Base-by-base conservation (phyloP, 2,113 vertebrate species). In the Eretmochelys imbricata region DNA sequence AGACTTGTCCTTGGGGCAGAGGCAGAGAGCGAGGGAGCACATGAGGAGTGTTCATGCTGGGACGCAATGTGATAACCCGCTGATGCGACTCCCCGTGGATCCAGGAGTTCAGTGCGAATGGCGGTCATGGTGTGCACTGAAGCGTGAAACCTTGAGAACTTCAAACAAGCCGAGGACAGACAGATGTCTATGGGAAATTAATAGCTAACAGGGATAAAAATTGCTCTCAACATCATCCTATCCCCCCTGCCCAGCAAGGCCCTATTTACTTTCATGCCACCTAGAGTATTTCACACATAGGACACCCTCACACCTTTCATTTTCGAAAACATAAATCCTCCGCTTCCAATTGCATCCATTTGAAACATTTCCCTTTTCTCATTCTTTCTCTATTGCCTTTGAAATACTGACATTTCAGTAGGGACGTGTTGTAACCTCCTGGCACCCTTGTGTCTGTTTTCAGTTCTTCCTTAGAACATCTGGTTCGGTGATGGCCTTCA, bases 101-200 rank as follows among this genome's bases (percentile, higher is more conserved):
- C 84, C 96, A 2, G 5, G 94, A 79, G 98, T 97, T 95, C 88
- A 94, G 97, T 96, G 98, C 91, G 17, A 94, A 94, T 42, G 96
- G 98, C 94, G 95, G 94, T 53, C 94, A 0, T 46, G 89, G 88
- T 51, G 96, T 1, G 85, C 98, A 98, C 98, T 98, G 98, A 98
- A 98, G 98, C 97, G 87, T 80, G 96, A 91, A 97, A 97, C 97
- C 97, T 97, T 92, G 96, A 97, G 96, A 97, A 80, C 98, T 98
- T 98, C 98, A 98, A 98, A 98, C 82, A 75, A 97, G 97, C 96
- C 78, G 95, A 97, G 98, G 97, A 98, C 96, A 90, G 97, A 97
- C 89, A 53, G 97, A 97, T 97, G 98, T 98, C 94, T 95, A 93
- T 50, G 95, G 95, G 97, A 98, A 98, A 98, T 98, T 98, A 98